These are phyloP conservation scores for Chromis chromis DNA, from an alignment of 2,797 vertebrate species.

Conservation along the genomic window DNA sequence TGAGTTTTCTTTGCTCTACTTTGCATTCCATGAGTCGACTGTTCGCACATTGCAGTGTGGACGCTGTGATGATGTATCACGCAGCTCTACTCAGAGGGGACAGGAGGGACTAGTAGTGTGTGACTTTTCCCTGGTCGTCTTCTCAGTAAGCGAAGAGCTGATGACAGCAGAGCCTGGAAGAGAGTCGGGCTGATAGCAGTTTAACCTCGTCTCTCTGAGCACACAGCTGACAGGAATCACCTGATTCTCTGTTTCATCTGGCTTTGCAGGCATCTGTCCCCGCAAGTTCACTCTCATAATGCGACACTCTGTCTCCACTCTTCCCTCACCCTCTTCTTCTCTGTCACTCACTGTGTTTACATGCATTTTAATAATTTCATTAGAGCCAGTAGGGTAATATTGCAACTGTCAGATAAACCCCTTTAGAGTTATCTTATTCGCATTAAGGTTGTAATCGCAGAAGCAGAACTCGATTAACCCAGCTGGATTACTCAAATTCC, in stretches of 20 bases:
- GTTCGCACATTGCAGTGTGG: too few species aligned
- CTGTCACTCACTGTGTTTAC: constrained; percentile 16
- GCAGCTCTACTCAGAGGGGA: not conserved
- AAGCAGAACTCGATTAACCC: constrained; percentile 58
- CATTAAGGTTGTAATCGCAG: constrained; percentile 61
- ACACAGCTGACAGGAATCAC: constrained; percentile 14
- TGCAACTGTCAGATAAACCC: constrained; percentile 50
- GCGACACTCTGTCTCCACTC: not conserved
- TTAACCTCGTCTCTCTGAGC: not conserved
- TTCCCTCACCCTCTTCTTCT: not conserved
- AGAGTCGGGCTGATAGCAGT: not conserved
- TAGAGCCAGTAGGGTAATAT: constrained; percentile 31
- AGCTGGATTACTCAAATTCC: constrained; percentile 56
- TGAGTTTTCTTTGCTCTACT: too few species aligned
- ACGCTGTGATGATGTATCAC: too few species aligned
- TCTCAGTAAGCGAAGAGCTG: constrained; percentile 9
- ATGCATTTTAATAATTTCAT: constrained; percentile 37
- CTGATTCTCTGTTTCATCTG: constrained; percentile 16
- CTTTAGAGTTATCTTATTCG: constrained; percentile 43
- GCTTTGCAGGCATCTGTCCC: not conserved
- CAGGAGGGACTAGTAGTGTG: not conserved
- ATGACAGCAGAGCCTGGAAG: constrained; percentile 12
- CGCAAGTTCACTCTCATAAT: not conserved
- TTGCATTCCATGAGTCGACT: too few species aligned
- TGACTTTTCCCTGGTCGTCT: not conserved